Evolutionary conservation across 2,797 vertebrate genomes (phyloP).

Genomic region (Crenichthys baileyi): DNA sequence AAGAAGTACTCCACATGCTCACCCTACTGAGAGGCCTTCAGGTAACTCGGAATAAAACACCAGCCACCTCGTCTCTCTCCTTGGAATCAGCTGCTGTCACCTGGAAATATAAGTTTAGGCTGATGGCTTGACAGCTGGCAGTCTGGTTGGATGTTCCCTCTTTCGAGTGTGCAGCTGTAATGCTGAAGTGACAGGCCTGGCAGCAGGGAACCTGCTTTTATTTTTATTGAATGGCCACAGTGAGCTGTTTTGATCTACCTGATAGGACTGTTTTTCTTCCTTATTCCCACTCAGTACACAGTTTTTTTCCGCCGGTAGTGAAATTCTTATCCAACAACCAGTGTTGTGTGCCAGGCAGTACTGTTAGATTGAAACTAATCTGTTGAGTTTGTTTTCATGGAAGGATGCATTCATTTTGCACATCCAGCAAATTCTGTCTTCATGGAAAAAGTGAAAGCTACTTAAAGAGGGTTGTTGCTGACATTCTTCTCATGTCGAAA

Average conservation of each 20-base stretch:
- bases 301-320: constrained; percentile 1
- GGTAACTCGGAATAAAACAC: constrained; percentile 15
- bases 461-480: too few species aligned
- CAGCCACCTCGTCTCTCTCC: constrained; percentile 27
- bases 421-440: too few species aligned
- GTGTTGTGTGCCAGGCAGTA: constrained; percentile 10
- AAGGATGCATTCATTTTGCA: not conserved
- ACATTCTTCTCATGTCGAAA: too few species aligned
- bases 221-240: constrained; percentile 17
- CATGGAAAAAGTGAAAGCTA: too few species aligned
- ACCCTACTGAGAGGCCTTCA: constrained; percentile 5
- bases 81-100: constrained; percentile 53
- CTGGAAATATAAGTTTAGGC: constrained; percentile 54
- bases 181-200: constrained; percentile 48
- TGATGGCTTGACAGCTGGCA: constrained; percentile 65
- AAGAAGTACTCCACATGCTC: not conserved
- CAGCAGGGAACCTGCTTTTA: constrained; percentile 22
- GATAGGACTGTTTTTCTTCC: constrained; percentile 2
- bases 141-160: constrained; percentile 48
- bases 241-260: constrained; percentile 28
- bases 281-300: not conserved
- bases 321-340: not conserved
- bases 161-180: constrained; percentile 37
- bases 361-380: not conserved
- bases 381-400: not conserved